Evolutionary conservation across 2,113 vertebrate species (phyloP), one percentile per base, ranked within the genome.

Genomic region (Plecturocebus donacophilus): DNA sequence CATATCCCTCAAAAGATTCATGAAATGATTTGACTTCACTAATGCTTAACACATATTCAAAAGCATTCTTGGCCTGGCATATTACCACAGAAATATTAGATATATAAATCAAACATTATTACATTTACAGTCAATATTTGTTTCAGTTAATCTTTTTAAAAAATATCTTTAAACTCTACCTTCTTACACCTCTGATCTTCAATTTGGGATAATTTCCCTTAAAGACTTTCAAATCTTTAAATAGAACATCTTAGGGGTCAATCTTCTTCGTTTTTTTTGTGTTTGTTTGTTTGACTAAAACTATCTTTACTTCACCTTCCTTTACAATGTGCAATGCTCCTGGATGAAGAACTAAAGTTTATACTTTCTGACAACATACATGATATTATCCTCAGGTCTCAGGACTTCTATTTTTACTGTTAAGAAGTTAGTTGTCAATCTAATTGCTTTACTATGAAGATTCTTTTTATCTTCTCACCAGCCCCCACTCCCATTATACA

Each of bases 41-140:
- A 84, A 76, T 40, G 76, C 30, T 87, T 77, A 64, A 32, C 70
- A 92, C 64, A 27, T 80, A 13, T 2, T 71, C 45, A 91, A 79
- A 77, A 38, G 1, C 32, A 66, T 75, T 6, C 61, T 25, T 56
- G 21, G 3, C 70, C 32, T 79, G 21, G 7, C 14, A 90, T 82
- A 87, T 68, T 30, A 1, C 2, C 71, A 85, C 10, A 47, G 30
- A 54, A 21, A 4, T 64, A 32, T 89, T 84, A 87, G 5, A 40
- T 90, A 93, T 70, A 6, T 81, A 81, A 89, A 89, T 73, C 76
- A 5, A 91, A 42, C 11, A 42, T 66, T 80, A 94, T 75, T 95
- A 52, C 19, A 85, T 70, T 87, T 70, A 52, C 9, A 81, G 32
- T 47, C 23, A 54, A 45, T n/a, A 32, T n/a, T 35, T 58, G 19